phyloP scores from a whole-genome alignment of 2,113 vertebrate genomes.

The Tonatia bakeri region DNA sequence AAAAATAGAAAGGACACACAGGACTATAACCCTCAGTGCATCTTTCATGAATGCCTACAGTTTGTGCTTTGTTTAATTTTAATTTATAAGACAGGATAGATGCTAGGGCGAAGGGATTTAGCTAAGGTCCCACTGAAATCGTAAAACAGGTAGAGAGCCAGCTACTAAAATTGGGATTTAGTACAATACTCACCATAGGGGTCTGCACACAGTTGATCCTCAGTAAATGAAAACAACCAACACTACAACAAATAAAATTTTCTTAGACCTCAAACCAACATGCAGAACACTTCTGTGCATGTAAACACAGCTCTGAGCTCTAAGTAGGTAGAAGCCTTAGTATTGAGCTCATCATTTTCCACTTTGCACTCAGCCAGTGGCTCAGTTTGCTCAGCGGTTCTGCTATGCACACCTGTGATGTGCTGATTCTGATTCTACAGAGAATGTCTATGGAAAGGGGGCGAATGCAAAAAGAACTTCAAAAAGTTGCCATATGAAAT shows the following conservation, averaged over 20 bases:
- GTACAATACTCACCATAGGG: background rate
- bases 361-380: background rate
- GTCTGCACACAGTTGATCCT: background rate
- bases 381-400: background rate
- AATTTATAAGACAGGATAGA: background rate
- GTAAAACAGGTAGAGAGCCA: background rate
- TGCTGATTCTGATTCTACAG: background rate
- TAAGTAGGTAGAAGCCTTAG: background rate
- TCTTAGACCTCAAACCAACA: background rate
- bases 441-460: background rate
- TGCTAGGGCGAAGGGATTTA: background rate
- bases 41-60: background rate
- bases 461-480: background rate
- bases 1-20: background rate
- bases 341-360: background rate
- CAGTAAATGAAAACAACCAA: background rate
- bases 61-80: background rate
- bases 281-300: background rate
- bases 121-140: background rate
- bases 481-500: background rate
- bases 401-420: rapidly evolving
- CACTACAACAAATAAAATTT: background rate
- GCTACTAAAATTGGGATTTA: background rate
- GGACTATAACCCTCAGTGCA: background rate
- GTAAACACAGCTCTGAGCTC: background rate